Base-by-base conservation (phyloP, 1,140 invertebrate genomes). In the Sitophilus oryzae region DNA sequence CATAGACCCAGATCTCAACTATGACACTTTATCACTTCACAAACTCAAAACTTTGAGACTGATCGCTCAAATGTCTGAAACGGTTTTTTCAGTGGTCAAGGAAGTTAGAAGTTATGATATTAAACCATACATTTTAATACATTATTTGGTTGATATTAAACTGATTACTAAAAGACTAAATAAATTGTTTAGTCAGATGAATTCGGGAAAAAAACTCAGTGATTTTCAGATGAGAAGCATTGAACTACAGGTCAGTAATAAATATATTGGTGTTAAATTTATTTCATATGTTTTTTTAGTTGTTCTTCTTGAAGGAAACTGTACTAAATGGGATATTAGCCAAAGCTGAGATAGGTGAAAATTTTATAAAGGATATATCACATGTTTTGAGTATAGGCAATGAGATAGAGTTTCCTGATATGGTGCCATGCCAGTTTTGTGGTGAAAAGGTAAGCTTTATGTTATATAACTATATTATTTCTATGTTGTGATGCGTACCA, bases 401-500 rank as follows among this genome's bases (percentile, higher is more conserved):
- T 44, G 62, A 65, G 55, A 14, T 69, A 16, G 48, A 61, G 43
- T 69, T 64, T 54, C 66, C 66, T 11, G 52, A 57, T 15, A 49
- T 58, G 51, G 52, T 61, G 3, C 40, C 48, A 10, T 69, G 67
- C 49, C n/a, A 59, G 8, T 61, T 61, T 62, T 69, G 67, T 56
- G 63, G 63, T 44, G 62, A 68, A 60, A 68, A 62, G 63, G 64
- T 65, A 64, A 62, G 61, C 61, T 65, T 65, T 65, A 56, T 48
- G 8, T n/a, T n/a, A n/a, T n/a, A n/a, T n/a, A n/a, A n/a, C n/a
- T n/a, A n/a, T 38, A 3, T 15, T 37, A 11, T 37, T 37, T 3
- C 16, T 37, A 14, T 14, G 16, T 3, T 14, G n/a, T 37, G 16
- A 37, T 37, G 35, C 35, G 11, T 37, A 11, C 3, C 18, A 19